Evolutionary conservation across 2,797 vertebrate genomes (phyloP).

Genomic region (Hydrolagus colliei): DNA sequence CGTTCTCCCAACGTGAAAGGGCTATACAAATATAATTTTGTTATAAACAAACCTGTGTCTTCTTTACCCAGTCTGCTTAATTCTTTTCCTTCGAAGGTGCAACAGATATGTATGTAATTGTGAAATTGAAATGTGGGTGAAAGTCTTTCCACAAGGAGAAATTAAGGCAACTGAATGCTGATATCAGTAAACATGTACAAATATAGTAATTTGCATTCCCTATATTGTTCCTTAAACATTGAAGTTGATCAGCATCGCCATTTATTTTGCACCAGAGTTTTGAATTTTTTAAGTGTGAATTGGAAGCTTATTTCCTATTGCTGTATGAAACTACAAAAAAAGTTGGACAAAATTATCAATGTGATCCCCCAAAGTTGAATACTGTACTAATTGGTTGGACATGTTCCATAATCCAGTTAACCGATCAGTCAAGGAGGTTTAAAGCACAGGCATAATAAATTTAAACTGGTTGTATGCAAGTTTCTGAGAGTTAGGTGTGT

Average conservation of each 20-base stretch:
- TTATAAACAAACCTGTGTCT: constrained; percentile 6
- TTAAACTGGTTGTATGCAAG: too few species aligned
- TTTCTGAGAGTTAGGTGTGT: too few species aligned
- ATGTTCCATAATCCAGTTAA: too few species aligned
- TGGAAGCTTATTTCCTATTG: background rate
- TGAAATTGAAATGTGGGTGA: background rate
- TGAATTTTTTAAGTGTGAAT: background rate
- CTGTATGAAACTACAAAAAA: background rate
- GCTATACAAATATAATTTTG: too few species aligned
- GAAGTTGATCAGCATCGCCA: background rate
- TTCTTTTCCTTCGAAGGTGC: background rate
- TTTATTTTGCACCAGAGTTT: background rate
- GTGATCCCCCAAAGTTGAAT: too few species aligned
- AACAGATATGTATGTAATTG: background rate
- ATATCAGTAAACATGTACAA: background rate
- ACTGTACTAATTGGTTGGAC: too few species aligned
- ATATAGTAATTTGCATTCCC: background rate
- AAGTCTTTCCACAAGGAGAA: background rate
- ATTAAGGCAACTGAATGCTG: background rate
- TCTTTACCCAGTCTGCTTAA: background rate
- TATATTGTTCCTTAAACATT: background rate
- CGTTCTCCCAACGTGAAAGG: too few species aligned
- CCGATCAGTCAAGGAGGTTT: too few species aligned
- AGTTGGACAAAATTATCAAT: background rate
- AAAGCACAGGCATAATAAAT: too few species aligned